Evolutionary conservation across 2,888 invertebrate genomes (phyloP).

Genomic region (Morpho helenor): DNA sequence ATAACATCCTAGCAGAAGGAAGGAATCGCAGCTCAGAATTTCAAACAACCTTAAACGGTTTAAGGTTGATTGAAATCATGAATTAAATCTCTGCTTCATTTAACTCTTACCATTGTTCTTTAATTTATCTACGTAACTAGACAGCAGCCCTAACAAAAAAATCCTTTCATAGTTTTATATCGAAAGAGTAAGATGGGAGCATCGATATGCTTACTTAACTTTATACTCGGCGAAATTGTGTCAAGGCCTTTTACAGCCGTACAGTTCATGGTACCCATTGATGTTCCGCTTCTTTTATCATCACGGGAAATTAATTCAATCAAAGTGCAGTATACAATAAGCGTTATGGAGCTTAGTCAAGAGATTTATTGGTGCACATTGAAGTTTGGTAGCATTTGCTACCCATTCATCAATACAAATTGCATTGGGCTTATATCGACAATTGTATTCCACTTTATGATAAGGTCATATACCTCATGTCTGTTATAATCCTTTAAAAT

Average conservation of each 20-base stretch:
- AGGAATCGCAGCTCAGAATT: too few relatives aligned
- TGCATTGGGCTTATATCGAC: constrained; percentile 11
- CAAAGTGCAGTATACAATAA: constrained; percentile 35
- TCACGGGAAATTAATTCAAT: constrained; percentile 65
- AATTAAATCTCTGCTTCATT: too few relatives aligned
- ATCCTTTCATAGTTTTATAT: constrained; percentile 10
- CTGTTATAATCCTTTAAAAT: too few relatives aligned
- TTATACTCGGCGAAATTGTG: constrained; percentile 46
- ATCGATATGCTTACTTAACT: constrained; percentile 37
- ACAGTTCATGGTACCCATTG: constrained; percentile 33
- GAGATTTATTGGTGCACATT: constrained; percentile 21
- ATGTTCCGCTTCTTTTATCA: constrained; percentile 36
- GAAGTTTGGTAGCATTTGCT: constrained; percentile 17
- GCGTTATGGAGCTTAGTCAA: constrained; percentile 20
- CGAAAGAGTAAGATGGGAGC: constrained; percentile 38
- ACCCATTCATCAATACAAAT: neutral
- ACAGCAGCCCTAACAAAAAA: neutral
- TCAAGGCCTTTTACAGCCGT: constrained; percentile 50
- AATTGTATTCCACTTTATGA: constrained; percentile 1
- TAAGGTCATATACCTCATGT: neutral
- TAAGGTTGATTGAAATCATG: too few relatives aligned
- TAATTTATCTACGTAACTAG: neutral
- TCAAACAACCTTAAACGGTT: too few relatives aligned
- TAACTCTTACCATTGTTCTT: too few relatives aligned
- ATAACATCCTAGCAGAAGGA: too few relatives aligned